These are phyloP conservation scores for Aix galericulata DNA, from an alignment of 2,113 vertebrate genomes.

Conservation along the genomic window DNA sequence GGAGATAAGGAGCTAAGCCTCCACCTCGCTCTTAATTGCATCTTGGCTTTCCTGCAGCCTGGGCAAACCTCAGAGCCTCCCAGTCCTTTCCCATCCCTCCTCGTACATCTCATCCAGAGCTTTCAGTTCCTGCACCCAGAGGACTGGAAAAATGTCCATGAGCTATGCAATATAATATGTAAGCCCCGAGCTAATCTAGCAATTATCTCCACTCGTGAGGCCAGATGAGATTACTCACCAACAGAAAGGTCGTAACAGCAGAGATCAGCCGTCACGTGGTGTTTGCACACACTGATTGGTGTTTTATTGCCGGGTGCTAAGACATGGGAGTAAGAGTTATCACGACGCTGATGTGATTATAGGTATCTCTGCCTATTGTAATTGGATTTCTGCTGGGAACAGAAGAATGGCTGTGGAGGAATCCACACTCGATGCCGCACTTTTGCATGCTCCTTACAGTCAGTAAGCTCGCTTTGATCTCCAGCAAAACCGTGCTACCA, in stretches of 20 bases:
- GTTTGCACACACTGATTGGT: constrained; percentile 52
- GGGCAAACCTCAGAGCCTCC: not conserved
- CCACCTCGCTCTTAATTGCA: not conserved
- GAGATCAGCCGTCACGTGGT: constrained; percentile 54
- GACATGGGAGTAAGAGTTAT: constrained; percentile 13
- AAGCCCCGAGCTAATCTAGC: constrained; percentile 44
- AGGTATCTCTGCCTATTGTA: constrained; percentile 34
- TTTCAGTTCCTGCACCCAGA: not conserved
- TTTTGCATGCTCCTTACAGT: not conserved
- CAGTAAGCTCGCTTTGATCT: not conserved
- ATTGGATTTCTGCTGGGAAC: constrained; percentile 22
- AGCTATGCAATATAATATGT: not conserved
- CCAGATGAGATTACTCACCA: constrained; percentile 45
- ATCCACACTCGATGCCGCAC: not conserved
- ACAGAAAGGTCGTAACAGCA: constrained; percentile 52
- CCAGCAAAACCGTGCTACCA: not conserved
- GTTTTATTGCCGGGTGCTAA: not conserved
- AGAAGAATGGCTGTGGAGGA: not conserved
- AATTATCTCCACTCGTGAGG: constrained; percentile 48
- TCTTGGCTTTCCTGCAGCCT: not conserved
- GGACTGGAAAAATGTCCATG: not conserved
- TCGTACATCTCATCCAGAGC: not conserved
- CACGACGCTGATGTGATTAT: constrained; percentile 22
- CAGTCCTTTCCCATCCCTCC: not conserved
- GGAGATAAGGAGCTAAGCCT: not conserved